Evolutionary conservation across 2,113 vertebrate species (phyloP), one percentile per base, ranked within the genome.

Genomic region (Phodopus roborovskii): DNA sequence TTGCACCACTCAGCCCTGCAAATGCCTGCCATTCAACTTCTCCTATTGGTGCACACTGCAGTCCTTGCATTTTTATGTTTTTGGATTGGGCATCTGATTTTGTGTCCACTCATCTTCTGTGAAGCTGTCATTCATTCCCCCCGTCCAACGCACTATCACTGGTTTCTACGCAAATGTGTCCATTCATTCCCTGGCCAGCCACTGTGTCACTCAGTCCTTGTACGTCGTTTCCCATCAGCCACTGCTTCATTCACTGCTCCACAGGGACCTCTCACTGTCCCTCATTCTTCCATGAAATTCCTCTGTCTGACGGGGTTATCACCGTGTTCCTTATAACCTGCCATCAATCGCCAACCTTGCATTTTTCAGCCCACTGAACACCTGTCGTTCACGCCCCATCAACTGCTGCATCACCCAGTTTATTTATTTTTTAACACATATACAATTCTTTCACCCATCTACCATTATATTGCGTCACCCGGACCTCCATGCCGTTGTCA

Each of bases 401-500:
- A 62, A 17, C 50, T n/a, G n/a, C 19, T 16, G 28, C 30, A 30
- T 8, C 11, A 11, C 10, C 22, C 20, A 1, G 19, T 22, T 56
- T 56, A 12, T 56, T 56, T 56, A 13, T 56, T 53, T 53, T 53
- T 56, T 36, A n/a, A 15, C 33, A 48, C 30, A 86, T 11, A 33
- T 33, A 1, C 8, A 2, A 11, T 62, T 48, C 15, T 22, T 13
- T 50, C 68, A 15, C 26, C 8, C n/a, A 26, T 16, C 45, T 10
- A 45, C n/a, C 74, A 22, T n/a, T n/a, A n/a, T n/a, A n/a, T 4
- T 6, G 9, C 15, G 30, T 28, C 17, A 0, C 39, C 6, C 3
- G 30, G 33, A 3, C 24, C 30, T 33, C 39, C n/a, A 0, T 19
- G 15, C 7, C 20, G 30, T 48, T 77, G 58, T 33, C 7, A 10